Evolutionary conservation across 2,888 invertebrate species (phyloP), one percentile per base, ranked within the genome.

Genomic region (Himalopsyche tibetana): DNA sequence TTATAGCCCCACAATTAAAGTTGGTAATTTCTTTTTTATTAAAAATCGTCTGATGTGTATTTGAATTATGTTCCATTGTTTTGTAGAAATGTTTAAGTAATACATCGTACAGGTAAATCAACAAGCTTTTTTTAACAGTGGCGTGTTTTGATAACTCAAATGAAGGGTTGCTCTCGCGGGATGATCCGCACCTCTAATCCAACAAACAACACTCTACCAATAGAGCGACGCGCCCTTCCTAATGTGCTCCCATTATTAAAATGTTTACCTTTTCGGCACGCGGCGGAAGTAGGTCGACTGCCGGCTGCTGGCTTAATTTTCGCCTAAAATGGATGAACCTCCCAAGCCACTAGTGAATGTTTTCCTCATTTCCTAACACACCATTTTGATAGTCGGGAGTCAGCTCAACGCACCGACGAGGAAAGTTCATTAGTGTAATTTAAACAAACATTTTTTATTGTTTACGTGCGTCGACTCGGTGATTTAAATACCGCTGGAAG

Each of bases 161-260:
- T 74, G 74, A 74, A 74, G 74, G 74, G 74, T 74, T 74, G 15
- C 74, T 74, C 74, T 74, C 74, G 74, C 74, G 74, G 74, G 74
- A 74, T 74, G 28, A 74, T 36, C 28, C 74, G 74, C 74, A 36
- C 74, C 74, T 74, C 38, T 36, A 36, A 74, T 38, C 38, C 28
- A 74, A 74, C 74, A 74, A 74, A 74, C 74, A 74, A 5, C 36
- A 5, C 74, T 69, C 28, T 5, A 12, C 5, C 38, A 36, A 74
- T 12, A 74, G 12, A 74, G 28, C 85, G 88, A 80, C 85, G 86
- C 92, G 92, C 89, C 90, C 81, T 19, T 51, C 38, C 80, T 85
- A 82, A 85, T 83, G 80, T 38, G 74, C 74, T 55, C 45, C 55
- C 69, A 36, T 82, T 83, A 82, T 84, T 84, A 82, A 55, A 63